Conservation (phyloP, 2,797 vertebrate genomes). For the Percopsis omiscomaycus region DNA sequence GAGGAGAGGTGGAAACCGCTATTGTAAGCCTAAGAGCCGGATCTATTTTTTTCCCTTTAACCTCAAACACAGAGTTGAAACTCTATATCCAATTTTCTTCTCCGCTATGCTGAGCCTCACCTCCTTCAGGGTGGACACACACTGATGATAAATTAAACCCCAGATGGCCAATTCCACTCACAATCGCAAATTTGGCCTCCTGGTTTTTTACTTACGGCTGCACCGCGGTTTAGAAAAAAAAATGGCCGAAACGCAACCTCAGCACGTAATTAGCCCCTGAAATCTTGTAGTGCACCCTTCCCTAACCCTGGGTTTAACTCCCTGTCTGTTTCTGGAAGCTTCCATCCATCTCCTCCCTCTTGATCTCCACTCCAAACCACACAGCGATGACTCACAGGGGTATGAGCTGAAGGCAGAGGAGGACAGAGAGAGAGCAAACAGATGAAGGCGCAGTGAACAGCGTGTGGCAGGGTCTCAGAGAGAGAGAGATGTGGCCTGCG, state of each 20-base stretch:
- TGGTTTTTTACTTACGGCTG: constrained; percentile 48
- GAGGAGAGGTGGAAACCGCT: background rate
- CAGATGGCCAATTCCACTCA: constrained; percentile 8
- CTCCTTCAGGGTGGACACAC: constrained; percentile 28
- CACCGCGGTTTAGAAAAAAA: constrained; percentile 30
- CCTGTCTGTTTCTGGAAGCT: constrained; percentile 53
- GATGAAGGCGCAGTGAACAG: constrained; percentile 61
- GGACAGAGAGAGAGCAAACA: constrained; percentile 46
- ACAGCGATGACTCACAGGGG: constrained; percentile 77
- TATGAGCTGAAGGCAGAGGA: constrained; percentile 63
- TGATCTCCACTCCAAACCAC: constrained; percentile 76
- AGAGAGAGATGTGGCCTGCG: constrained; percentile 52
- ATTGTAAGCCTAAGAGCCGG: no score
- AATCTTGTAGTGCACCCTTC: constrained; percentile 50
- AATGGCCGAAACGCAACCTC: constrained; percentile 43
- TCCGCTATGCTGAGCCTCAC: constrained; percentile 6
- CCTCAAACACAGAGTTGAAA: constrained; percentile 12
- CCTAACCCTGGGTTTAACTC: constrained; percentile 56
- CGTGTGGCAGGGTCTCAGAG: constrained; percentile 62
- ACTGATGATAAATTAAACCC: constrained; percentile 39
- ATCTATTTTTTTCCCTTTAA: background rate
- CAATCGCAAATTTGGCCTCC: constrained; percentile 20
- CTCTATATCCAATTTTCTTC: constrained; percentile 16
- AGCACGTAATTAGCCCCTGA: constrained; percentile 54
- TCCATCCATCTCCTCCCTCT: constrained; percentile 58